phyloP scores from a whole-genome alignment of 2,888 invertebrate species.

The Drosophila kambysellisi region DNA sequence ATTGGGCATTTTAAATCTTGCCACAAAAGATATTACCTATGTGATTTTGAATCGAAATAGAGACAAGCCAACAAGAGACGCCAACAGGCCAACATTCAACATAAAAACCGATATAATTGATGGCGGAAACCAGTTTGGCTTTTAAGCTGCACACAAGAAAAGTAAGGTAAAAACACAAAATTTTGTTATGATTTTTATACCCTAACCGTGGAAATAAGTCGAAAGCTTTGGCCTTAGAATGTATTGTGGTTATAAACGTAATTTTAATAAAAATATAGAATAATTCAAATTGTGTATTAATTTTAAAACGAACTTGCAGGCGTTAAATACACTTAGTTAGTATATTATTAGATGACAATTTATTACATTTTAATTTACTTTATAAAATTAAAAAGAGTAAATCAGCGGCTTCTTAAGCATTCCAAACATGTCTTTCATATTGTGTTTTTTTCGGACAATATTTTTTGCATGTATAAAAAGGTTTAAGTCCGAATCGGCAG shows the following conservation, averaged over 20 bases:
- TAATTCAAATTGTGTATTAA: neutral
- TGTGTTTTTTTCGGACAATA: constrained; percentile 8
- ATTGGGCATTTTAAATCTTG: constrained; percentile 27
- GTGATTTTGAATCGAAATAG: constrained; percentile 23
- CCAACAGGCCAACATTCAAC: constrained; percentile 24
- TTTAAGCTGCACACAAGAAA: constrained; percentile 66
- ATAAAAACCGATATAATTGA: constrained; percentile 61
- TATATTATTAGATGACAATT: neutral
- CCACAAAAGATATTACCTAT: constrained; percentile 35
- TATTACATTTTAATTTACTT: neutral
- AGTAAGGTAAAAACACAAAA: constrained; percentile 56
- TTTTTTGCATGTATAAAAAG: constrained; percentile 54
- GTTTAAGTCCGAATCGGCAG: constrained; percentile 38
- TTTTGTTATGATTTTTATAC: constrained; percentile 31
- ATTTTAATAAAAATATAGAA: too few relatives aligned
- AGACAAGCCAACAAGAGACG: constrained; percentile 28
- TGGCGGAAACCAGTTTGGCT: constrained; percentile 68
- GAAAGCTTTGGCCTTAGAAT: neutral
- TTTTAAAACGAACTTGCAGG: neutral
- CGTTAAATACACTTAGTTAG: neutral
- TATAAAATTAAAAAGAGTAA: constrained; percentile 4
- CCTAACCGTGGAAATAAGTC: constrained; percentile 8
- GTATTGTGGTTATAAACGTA: neutral
- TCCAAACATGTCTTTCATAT: constrained; percentile 16
- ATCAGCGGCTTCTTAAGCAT: constrained; percentile 8